Percentiles rank a stretch among this genome's conserved stretches.
phyloP scores from a whole-genome alignment of 2,888 invertebrate species.

The Cosmia trapezina region DNA sequence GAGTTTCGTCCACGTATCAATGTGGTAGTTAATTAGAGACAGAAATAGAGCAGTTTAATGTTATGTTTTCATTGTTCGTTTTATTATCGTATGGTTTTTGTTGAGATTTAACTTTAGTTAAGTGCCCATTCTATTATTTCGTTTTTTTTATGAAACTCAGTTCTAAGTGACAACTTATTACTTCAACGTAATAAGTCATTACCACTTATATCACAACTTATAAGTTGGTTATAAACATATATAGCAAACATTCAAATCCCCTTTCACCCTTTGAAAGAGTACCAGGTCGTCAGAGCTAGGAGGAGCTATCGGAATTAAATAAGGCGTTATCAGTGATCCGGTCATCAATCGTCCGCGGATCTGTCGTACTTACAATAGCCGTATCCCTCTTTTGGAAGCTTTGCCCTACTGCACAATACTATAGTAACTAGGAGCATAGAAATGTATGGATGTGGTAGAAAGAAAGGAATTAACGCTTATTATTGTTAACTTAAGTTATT shows the following conservation, averaged over 20 bases:
- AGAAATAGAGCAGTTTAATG: slow-evolving; percentile 46
- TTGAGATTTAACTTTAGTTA: slow-evolving; percentile 1
- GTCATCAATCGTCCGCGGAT: slow-evolving; percentile 79
- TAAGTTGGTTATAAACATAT: not conserved
- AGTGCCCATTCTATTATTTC: not conserved
- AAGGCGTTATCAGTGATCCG: slow-evolving; percentile 83
- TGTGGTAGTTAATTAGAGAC: slow-evolving; percentile 40
- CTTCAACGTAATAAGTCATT: not conserved
- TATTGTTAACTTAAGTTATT: not conserved
- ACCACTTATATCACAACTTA: not conserved
- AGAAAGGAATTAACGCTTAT: not conserved
- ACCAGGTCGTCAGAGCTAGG: slow-evolving; percentile 34
- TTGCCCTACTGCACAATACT: slow-evolving; percentile 68
- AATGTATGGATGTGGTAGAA: slow-evolving; percentile 63
- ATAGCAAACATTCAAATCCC: not conserved
- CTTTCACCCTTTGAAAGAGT: slow-evolving; percentile 68
- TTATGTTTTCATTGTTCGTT: slow-evolving; percentile 19
- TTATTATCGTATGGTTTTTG: slow-evolving; percentile 17
- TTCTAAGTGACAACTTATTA: not conserved
- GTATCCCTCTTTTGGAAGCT: slow-evolving; percentile 73
- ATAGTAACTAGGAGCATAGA: slow-evolving; percentile 22
- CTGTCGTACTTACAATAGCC: slow-evolving; percentile 75
- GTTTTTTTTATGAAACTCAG: not conserved
- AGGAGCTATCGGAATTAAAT: slow-evolving; percentile 76
- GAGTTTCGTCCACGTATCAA: slow-evolving; percentile 27